phyloP scores from a whole-genome alignment of 2,113 vertebrate genomes.

The Ginglymostoma cirratum region DNA sequence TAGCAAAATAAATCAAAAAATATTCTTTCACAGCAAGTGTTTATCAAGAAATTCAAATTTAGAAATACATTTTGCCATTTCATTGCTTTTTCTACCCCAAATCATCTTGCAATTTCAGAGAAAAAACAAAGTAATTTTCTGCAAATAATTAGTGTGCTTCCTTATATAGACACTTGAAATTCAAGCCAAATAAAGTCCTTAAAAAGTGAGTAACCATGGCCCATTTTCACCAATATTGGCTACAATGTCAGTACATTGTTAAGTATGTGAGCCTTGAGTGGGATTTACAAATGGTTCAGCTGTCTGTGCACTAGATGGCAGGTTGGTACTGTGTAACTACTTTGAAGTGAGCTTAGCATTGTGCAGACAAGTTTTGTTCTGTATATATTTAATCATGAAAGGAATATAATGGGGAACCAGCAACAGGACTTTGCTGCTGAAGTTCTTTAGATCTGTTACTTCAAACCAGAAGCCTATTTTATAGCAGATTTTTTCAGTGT shows the following conservation, averaged over 20 bases:
- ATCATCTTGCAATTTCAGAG: background rate
- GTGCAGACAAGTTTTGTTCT: slow-evolving; percentile 17
- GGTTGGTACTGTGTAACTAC: slow-evolving; percentile 19
- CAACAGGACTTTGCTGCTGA: slow-evolving; percentile 26
- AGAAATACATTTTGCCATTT: background rate
- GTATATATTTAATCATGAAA: slow-evolving; percentile 33
- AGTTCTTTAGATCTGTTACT: slow-evolving; percentile 36
- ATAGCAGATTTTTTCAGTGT: slow-evolving; percentile 25
- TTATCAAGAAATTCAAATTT: background rate
- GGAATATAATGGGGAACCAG: slow-evolving; percentile 32
- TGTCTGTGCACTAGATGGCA: slow-evolving; percentile 33
- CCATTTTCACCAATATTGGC: background rate
- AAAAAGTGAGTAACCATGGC: background rate
- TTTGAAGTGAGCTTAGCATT: background rate
- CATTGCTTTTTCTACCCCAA: background rate
- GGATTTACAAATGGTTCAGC: background rate
- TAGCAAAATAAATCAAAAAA: background rate
- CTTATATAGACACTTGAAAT: background rate
- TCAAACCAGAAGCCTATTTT: slow-evolving; percentile 31
- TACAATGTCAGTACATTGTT: background rate
- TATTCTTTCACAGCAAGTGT: background rate
- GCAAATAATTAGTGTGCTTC: background rate
- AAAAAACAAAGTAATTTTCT: background rate
- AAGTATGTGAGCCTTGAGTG: background rate
- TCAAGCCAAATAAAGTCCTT: background rate